Percentiles rank a stretch among this genome's conserved stretches.
Evolutionary conservation across 2,888 invertebrate genomes (phyloP).

Genomic region (Netelia fuscicornis): DNA sequence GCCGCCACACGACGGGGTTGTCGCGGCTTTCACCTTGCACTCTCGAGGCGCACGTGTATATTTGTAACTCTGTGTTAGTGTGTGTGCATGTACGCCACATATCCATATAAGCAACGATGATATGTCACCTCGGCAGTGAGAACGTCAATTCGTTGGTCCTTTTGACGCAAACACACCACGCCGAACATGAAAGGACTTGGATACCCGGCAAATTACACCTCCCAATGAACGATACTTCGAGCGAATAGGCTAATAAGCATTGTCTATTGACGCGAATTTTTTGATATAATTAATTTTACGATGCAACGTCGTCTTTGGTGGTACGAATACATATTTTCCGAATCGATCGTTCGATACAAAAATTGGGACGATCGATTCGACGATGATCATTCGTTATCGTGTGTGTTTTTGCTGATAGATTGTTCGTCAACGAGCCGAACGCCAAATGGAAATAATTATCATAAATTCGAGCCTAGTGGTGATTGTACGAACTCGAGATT

Average conservation of each 20-base stretch:
- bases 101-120: background rate
- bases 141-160: constrained; percentile 50
- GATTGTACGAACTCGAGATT: constrained; percentile 19
- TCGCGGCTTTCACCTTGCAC: constrained; percentile 71
- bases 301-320: no score
- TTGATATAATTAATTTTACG: background rate
- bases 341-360: background rate
- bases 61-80: constrained; percentile 2
- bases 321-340: no score
- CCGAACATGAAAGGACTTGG: constrained; percentile 31
- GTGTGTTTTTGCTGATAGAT: background rate
- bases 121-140: constrained; percentile 44
- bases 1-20: constrained; percentile 57
- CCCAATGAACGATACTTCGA: constrained; percentile 22
- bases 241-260: background rate
- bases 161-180: constrained; percentile 45
- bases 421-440: background rate
- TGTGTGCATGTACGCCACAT: background rate
- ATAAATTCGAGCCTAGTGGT: background rate
- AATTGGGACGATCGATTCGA: background rate
- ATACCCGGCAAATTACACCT: constrained; percentile 23
- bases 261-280: constrained; percentile 1
- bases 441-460: background rate
- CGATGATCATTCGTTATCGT: no score
- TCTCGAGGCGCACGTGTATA: constrained; percentile 66